Evolutionary conservation across 1,140 invertebrate genomes (phyloP), one percentile per base, ranked within the genome.

Genomic region (Spodoptera frugiperda): DNA sequence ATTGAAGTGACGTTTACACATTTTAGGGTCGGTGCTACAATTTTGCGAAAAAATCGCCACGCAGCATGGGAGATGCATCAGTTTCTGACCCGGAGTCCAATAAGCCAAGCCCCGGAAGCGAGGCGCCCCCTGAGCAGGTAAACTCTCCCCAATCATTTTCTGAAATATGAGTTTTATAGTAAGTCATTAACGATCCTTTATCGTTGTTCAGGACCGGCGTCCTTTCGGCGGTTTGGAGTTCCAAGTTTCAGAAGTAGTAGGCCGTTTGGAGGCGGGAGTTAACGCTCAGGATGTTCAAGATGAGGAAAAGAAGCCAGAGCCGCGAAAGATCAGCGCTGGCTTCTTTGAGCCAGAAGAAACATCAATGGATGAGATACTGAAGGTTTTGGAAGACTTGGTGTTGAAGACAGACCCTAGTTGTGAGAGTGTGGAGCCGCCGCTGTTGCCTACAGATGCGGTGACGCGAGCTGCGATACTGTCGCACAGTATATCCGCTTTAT

Each of bases 401-500:
- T 49, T 90, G 33, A 92, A 93, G 77, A 93, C 91, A 59, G 92
- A 93, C 74, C 89, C 90, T 74, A 91, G 85, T 80, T 87, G 85
- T 87, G 92, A 93, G 54, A 89, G 83, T 78, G 59, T 88, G 44
- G 92, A 93, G 46, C 90, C 91, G 25, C 89, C 91, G 12, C 78
- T 93, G 49, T 78, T 93, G 53, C 91, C 91, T 3, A 93, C 91
- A 5, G 91, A 93, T 57, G 94, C 95, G 39, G 91, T 96, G 54
- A 95, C 95, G 9, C 96, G 96, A 77, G 93, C 97, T 51, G 95
- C 97, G 8, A 95, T 98, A 30, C 91, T 97, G 11, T 96, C 97
- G 8, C 97, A 98, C 85, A 96, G 97, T 82, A 91, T 98, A 73
- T 96, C 96, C 10, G 97, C 97, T 3, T 96, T 97, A 84, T 96